Evolutionary conservation across 2,888 invertebrate genomes (phyloP).

Genomic region (Ichneumoninae sp.): DNA sequence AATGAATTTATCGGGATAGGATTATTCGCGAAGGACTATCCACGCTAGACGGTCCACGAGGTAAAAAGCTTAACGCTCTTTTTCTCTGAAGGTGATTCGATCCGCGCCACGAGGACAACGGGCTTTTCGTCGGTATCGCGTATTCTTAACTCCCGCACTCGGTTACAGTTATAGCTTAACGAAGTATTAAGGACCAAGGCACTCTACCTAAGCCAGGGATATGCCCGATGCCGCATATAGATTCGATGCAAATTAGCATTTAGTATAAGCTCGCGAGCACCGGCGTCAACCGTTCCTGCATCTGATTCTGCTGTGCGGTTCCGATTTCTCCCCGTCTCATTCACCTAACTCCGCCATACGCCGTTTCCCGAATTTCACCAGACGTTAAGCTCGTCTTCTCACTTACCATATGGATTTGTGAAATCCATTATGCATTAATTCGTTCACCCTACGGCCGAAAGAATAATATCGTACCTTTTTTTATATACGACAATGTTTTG

Average conservation of each 20-base stretch:
- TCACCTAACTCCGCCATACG: not conserved
- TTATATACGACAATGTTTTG: not conserved
- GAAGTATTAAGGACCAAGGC: constrained; percentile 80
- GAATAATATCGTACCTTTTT: not conserved
- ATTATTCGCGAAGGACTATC: constrained; percentile 14
- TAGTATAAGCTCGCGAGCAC: constrained; percentile 77
- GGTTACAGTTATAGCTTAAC: constrained; percentile 57
- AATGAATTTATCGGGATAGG: constrained; percentile 32
- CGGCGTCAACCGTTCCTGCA: constrained; percentile 70
- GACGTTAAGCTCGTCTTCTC: constrained; percentile 65
- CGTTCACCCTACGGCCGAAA: not conserved
- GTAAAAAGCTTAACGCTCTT: constrained; percentile 39
- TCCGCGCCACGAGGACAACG: constrained; percentile 42
- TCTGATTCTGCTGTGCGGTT: constrained; percentile 14
- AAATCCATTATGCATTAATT: not conserved
- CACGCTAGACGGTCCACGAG: not conserved
- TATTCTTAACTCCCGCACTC: constrained; percentile 35
- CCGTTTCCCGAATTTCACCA: constrained; percentile 63
- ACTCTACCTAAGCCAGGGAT: constrained; percentile 79
- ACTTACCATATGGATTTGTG: not conserved
- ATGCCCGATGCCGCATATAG: constrained; percentile 82
- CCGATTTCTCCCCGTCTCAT: constrained; percentile 56
- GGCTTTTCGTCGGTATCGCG: constrained; percentile 23
- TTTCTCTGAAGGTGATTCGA: constrained; percentile 28
- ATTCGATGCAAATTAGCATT: constrained; percentile 82